Conservation (phyloP, 2,113 vertebrate species). For the Lophochroa leadbeateri region DNA sequence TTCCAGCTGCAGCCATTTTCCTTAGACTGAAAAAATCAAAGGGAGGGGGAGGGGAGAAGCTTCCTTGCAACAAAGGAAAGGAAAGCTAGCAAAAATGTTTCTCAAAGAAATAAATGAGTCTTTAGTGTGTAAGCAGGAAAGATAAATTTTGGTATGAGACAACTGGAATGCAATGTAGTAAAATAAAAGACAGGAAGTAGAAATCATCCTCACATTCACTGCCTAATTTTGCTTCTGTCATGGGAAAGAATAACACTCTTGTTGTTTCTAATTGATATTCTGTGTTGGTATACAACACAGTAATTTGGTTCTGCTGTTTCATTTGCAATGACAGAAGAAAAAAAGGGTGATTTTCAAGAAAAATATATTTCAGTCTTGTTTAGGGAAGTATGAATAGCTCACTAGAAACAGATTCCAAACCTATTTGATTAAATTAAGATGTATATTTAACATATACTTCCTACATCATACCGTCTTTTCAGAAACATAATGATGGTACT, state of each 20-base stretch:
- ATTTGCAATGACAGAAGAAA: background rate
- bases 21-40: background rate
- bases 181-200: background rate
- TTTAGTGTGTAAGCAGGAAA: background rate
- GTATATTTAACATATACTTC: background rate
- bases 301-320: background rate
- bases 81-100: background rate
- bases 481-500: background rate
- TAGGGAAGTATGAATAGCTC: background rate
- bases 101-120: background rate
- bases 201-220: background rate
- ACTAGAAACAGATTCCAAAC: background rate
- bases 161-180: background rate
- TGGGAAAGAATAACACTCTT: constrained; percentile 13
- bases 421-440: background rate
- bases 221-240: background rate
- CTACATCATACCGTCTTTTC: background rate
- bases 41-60: background rate
- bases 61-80: background rate
- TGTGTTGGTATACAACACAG: background rate
- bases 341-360: background rate
- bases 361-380: background rate
- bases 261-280: constrained; percentile 49
- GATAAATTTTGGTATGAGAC: background rate
- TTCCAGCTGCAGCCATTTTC: constrained; percentile 39